A percentile compares a stretch with the other conserved stretches of the same genome.
phyloP scores from a whole-genome alignment of 2,113 vertebrate genomes.

The Calidris pugnax region DNA sequence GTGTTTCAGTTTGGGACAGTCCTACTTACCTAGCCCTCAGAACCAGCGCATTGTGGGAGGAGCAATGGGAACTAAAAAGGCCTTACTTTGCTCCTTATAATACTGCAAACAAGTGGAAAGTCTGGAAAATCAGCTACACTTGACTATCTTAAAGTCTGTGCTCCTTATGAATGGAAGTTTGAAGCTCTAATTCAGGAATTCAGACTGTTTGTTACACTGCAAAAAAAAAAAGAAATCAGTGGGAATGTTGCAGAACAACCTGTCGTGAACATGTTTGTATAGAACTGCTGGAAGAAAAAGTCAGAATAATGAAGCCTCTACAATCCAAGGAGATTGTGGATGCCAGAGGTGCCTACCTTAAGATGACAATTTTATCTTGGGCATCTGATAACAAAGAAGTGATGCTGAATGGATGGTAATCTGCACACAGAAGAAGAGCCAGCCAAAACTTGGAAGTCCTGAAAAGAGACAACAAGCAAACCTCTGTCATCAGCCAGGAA shows the following conservation, averaged over 20 bases:
- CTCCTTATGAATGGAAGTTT: not conserved
- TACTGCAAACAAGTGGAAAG: not conserved
- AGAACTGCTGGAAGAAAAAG: not conserved
- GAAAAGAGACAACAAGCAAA: not conserved
- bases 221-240: not conserved
- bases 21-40: not conserved
- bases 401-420: not conserved
- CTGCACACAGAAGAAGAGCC: not conserved
- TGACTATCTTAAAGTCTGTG: not conserved
- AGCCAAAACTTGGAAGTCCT: not conserved
- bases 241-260: not conserved
- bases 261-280: accelerated
- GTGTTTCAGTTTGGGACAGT: not conserved
- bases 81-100: not conserved
- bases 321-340: not conserved
- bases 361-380: not conserved
- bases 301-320: not conserved
- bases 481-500: not conserved
- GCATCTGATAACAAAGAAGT: not conserved
- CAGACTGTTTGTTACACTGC: not conserved
- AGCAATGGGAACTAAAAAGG: not conserved
- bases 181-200: not conserved
- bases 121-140: not conserved
- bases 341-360: not conserved
- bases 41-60: not conserved